Evolutionary conservation across 1,140 invertebrate genomes (phyloP), one percentile per base, ranked within the genome.

Genomic region (Polypedilum pembai): DNA sequence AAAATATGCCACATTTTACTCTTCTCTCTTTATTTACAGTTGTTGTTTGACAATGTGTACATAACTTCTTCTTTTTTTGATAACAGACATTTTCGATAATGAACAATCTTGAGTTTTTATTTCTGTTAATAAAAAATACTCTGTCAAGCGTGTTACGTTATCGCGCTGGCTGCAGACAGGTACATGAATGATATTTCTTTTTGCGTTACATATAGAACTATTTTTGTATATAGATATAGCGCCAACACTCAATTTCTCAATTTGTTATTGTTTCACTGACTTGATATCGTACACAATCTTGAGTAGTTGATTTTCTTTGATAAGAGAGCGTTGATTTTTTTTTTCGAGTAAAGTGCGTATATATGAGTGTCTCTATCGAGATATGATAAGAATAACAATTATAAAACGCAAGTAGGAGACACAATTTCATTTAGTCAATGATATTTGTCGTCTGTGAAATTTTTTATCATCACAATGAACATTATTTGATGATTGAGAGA

Each of bases 161-260:
- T 56, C 45, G 15, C 3, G 3, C 12, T 12, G 12, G 12, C n/a
- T 56, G 45, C n/a, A 56, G 45, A 56, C 45, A 56, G 45, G 45
- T 56, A 56, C 45, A 56, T 56, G 45, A 56, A 56, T n/a, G 45
- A 56, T 56, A 56, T 56, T 56, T 12, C n/a, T 56, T 56, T 56
- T 56, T 45, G 2, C 15, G 41, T 12, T 56, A 15, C 45, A n/a
- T 15, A n/a, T n/a, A 56, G n/a, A 56, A n/a, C 15, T n/a, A 56
- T 15, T 56, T 56, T 12, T n/a, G 45, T 56, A n/a, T 56, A 12
- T 56, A 56, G n/a, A 56, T n/a, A 56, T 56, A 56, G 24, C 24
- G 24, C 24, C 24, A 33, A 33, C 24, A 33, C 24, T 33, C 5
- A 33, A 33, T 33, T 33, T 33, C 24, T 33, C 45, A 56, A 56